Evolutionary conservation across 2,797 vertebrate species (phyloP), one percentile per base, ranked within the genome.

Genomic region (Simalia tracyae): DNA sequence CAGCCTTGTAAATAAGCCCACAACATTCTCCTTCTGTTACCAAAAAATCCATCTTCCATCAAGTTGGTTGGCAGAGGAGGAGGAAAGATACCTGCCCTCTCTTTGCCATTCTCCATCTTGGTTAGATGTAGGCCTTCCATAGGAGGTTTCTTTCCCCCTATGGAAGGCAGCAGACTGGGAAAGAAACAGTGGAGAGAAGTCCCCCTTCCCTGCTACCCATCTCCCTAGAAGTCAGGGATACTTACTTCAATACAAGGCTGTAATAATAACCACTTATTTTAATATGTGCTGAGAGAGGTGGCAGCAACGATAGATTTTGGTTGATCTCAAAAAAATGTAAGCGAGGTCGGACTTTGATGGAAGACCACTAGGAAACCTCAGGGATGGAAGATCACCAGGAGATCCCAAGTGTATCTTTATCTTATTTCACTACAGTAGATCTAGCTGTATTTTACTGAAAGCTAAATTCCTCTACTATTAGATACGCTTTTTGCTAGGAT

Each of bases 401-500:
- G 19, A 46, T 22, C 3, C 36, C 17, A 46, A 42, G 19, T 81
- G 4, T 42, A 76, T 81, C 31, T 81, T 76, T 42, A 76, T 22
- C 72, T 24, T 22, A 8, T 76, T 76, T 76, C 31, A 42, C 36
- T 76, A 76, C 31, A 72, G 2, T 19, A 46, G 68, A 72, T 36
- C 24, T 3, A 81, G 24, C 5, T 76, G 68, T 36, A 19, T 72
- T 36, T 42, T 15, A 3, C 31, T 42, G 31, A 76, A 76, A 46
- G 72, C 36, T 76, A 81, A 81, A 46, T 81, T 24, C 36, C 87
- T 68, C 84, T 84, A 24, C 17, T 86, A 26, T 4, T 0, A 2
- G 63, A 72, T 0, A 0, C 0, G 60, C 28, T 14, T 86, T 92
- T 46, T 64, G n/a, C 1, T 0, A 66, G 89, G 5, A 56, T 57